phyloP scores from a whole-genome alignment of 2,888 invertebrate species.

The Agrochola lychnidis region DNA sequence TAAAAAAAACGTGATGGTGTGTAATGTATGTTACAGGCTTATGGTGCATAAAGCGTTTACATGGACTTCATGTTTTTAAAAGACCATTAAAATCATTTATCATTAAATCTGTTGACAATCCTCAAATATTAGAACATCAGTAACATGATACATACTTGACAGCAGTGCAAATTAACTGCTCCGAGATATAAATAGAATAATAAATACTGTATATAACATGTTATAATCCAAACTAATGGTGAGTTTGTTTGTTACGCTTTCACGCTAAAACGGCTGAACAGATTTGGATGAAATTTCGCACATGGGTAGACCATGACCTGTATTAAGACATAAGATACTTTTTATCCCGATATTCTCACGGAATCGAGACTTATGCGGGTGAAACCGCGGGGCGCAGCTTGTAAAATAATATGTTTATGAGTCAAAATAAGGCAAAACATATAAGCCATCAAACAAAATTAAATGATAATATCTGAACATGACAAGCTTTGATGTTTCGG shows the following conservation, averaged over 20 bases:
- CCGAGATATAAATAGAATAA: neutral
- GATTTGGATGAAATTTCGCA: too few relatives aligned
- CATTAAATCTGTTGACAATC: neutral
- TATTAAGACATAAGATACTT: too few relatives aligned
- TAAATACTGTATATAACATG: neutral
- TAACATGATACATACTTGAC: neutral
- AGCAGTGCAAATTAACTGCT: neutral
- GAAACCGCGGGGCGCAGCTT: too few relatives aligned
- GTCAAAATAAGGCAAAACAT: constrained; percentile 4
- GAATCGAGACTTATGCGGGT: too few relatives aligned
- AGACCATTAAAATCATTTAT: neutral
- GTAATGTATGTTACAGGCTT: neutral
- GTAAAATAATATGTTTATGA: neutral
- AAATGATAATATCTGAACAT: constrained; percentile 40
- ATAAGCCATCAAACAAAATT: constrained; percentile 33
- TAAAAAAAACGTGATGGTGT: too few relatives aligned
- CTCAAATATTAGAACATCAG: too few relatives aligned
- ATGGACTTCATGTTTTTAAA: neutral
- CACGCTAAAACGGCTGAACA: too few relatives aligned
- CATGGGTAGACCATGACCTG: too few relatives aligned
- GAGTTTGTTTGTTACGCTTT: too few relatives aligned
- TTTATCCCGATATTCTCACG: neutral
- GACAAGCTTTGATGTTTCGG: constrained; percentile 53
- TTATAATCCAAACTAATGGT: too few relatives aligned
- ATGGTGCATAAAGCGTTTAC: neutral